Base-by-base conservation (phyloP, 2,113 vertebrate species). In the Steatornis caripensis region DNA sequence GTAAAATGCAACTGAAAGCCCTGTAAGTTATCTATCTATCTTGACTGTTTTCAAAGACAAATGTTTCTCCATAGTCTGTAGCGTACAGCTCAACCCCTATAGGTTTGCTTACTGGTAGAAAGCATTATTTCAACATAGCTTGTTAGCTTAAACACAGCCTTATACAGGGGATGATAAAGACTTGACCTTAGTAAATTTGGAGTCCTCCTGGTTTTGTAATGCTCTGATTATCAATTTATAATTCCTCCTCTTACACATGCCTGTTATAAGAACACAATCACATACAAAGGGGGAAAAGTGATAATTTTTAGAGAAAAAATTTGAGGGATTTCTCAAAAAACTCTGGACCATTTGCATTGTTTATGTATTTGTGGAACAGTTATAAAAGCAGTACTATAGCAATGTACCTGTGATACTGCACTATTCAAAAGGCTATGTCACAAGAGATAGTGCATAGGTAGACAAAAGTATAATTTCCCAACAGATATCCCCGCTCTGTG, bases 321-420 rank as follows among this genome's bases (percentile, higher is more conserved):
- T 84, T 41, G 22, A 48, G 4, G 16, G 16, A 32, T 70, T 92
- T 9, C 19, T 66, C 5, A 37, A 53, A 75, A 43, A 61, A 22
- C 7, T 37, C 7, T 17, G 6, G 8, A 29, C 49, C 4, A 3
- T 49, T 88, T 64, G 2, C 9, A 26, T 64, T 41, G 5, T 49
- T 83, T 79, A 27, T 39, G 3, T 24, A 12, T 57, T 66, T 46
- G 6, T 9, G 13, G n/a, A 57, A 24, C 17, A 26, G 2, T 86
- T 74, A 17, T 48, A 53, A 53, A 45, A 85, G 39, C 29, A 53
- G 15, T 41, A 11, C 5, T 24, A 24, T 45, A 48, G 16, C 34
- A 64, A 22, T 8, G 3, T 32, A 49, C 43, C 22, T 0, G 0
- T 4, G 2, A n/a, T 15, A 39, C 9, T 18, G 18, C 37, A 18